These are phyloP conservation scores for Xestia rhomboidea DNA, from an alignment of 2,888 invertebrate genomes.

Conservation along the genomic window DNA sequence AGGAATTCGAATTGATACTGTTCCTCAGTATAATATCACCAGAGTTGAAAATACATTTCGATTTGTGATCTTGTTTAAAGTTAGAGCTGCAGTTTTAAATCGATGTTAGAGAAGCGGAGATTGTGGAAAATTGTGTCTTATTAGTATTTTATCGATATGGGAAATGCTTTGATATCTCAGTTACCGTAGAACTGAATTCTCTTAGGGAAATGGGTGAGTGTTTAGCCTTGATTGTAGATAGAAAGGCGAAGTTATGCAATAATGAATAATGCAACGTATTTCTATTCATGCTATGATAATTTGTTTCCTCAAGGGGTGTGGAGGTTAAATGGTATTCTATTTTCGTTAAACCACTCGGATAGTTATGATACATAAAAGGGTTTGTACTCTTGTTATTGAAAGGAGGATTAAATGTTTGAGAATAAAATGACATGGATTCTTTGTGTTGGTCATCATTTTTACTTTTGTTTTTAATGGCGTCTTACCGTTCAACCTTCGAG, in stretches of 20 bases:
- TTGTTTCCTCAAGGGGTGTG: slow-evolving; percentile 33
- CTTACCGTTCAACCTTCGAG: not conserved
- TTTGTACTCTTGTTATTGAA: not conserved
- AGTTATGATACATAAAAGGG: slow-evolving; percentile 9
- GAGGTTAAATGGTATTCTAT: slow-evolving; percentile 29
- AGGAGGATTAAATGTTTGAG: not conserved
- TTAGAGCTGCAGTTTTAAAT: slow-evolving; percentile 36
- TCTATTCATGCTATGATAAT: slow-evolving; percentile 57
- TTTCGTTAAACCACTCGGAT: slow-evolving; percentile 20
- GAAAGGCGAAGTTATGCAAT: slow-evolving; percentile 28
- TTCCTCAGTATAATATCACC: slow-evolving; percentile 49
- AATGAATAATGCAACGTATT: slow-evolving; percentile 54
- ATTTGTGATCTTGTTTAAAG: slow-evolving; percentile 44
- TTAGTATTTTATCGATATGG: slow-evolving; percentile 10
- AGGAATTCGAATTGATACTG: slow-evolving; percentile 46
- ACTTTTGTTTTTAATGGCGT: not conserved
- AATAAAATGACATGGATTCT: not conserved
- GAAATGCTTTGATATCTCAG: not conserved
- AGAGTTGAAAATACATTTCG: slow-evolving; percentile 40
- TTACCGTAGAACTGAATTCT: not conserved
- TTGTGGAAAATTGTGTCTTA: slow-evolving; percentile 24
- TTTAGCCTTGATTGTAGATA: slow-evolving; percentile 18
- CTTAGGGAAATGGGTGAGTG: not conserved
- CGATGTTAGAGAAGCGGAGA: not conserved
- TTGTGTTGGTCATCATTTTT: not conserved